Evolutionary conservation across 1,140 invertebrate genomes (phyloP), one percentile per base, ranked within the genome.

Genomic region (Heliconius nattereri): DNA sequence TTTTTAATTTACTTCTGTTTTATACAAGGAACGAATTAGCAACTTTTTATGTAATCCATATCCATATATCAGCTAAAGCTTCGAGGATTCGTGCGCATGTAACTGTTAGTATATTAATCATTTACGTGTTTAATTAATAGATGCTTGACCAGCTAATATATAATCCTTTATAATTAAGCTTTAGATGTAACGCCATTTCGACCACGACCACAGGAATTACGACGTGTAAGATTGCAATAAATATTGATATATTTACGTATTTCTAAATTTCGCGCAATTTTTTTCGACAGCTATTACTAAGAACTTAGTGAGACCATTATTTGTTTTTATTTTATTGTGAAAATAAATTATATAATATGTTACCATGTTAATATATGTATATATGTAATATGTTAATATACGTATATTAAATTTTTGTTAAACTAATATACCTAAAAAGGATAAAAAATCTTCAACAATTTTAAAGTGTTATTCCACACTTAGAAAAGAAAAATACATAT

Each of bases 91-190:
- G 11, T 29, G 23, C 29, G 11, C 29, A 29, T 66, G 23, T 29
- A 29, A 66, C 29, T 54, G 52, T 57, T 49, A 71, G 26, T 78
- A n/a, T 71, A 75, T 75, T 75, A 66, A 66, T 66, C 26, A 75
- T 23, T 75, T 75, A 19, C 35, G 37, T 19, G 35, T 7, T n/a
- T 75, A 66, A 75, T 66, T 75, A 60, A 75, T 75, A 35, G 74
- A 75, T 66, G 54, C 29, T 37, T 37, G 49, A 75, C 54, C 60
- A 13, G 8, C 54, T 66, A 66, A 66, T 66, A 29, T 66, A 37
- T 75, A 75, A 75, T 75, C 74, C 74, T 75, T 66, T 75, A 75
- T 37, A 75, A 75, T 75, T 66, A 75, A 37, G 20, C 16, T 2
- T 7, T 26, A 66, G 23, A 23, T 23, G 23, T 66, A 66, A 66